Evolutionary conservation across 2,113 vertebrate species (phyloP).

Genomic region (Otolemur garnettii): DNA sequence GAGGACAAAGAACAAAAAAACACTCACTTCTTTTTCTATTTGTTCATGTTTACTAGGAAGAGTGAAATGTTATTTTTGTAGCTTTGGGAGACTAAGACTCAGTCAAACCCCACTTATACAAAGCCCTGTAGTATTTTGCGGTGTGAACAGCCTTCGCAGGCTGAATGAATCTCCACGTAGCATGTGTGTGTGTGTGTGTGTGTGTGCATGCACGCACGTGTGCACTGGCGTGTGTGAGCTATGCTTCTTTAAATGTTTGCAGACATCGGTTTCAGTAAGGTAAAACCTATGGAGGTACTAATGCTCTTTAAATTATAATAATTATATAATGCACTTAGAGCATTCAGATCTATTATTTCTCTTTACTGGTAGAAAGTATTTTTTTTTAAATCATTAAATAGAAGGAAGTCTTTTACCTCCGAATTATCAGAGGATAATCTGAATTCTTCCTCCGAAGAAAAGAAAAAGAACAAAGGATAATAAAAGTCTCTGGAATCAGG

Average conservation of each 20-base stretch:
- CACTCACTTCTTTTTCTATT: constrained; percentile 82
- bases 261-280: constrained; percentile 81
- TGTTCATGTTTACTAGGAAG: constrained; percentile 83
- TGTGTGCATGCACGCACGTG: rapidly evolving
- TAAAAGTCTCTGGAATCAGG: neutral
- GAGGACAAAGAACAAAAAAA: constrained; percentile 66
- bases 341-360: constrained; percentile 66
- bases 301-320: constrained; percentile 79
- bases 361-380: neutral
- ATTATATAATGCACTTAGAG: constrained; percentile 75
- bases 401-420: neutral
- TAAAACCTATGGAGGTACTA: constrained; percentile 32
- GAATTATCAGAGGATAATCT: neutral
- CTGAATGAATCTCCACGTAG: constrained; percentile 76
- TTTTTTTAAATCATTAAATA: neutral
- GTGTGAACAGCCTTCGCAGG: constrained; percentile 54
- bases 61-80: constrained; percentile 74
- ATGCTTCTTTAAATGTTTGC: constrained; percentile 83
- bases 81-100: constrained; percentile 75
- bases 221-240: neutral
- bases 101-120: constrained; percentile 63
- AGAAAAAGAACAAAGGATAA: neutral
- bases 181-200: neutral
- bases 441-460: neutral
- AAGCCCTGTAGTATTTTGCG: neutral